Conservation (phyloP, 1,140 invertebrate genomes). For the Spodoptera frugiperda region DNA sequence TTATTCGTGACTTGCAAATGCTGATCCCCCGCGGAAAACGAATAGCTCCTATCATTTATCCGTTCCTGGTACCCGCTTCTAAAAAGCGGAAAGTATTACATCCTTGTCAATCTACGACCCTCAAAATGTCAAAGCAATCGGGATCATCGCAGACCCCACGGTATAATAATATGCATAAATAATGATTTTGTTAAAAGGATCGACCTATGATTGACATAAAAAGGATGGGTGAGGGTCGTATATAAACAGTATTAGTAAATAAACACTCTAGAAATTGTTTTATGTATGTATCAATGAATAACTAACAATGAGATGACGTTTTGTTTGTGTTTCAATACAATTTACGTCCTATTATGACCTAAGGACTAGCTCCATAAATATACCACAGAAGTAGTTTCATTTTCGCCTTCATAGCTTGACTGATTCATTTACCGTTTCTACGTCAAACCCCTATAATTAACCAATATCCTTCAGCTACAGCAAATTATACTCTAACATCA, state of each 20-base stretch:
- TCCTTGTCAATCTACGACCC: conserved; percentile 1
- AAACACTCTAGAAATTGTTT: no score
- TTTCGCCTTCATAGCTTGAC: no score
- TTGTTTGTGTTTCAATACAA: no score
- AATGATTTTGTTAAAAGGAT: not conserved
- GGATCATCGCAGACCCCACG: not conserved
- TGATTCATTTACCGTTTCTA: not conserved
- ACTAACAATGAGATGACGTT: not conserved
- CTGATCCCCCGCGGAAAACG: not conserved
- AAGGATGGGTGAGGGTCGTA: no score
- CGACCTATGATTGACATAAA: not conserved
- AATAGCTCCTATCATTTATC: not conserved
- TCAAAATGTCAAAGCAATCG: not conserved
- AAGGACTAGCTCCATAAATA: no score
- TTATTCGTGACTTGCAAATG: conserved; percentile 5
- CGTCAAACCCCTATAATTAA: no score
- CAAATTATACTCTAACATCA: no score
- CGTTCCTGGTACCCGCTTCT: not conserved
- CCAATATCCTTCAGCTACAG: no score
- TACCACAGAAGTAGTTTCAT: not conserved
- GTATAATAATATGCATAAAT: conserved; percentile 3
- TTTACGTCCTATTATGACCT: no score
- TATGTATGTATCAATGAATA: not conserved
- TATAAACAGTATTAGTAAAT: no score
- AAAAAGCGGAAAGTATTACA: not conserved